Evolutionary conservation across 1,140 invertebrate genomes (phyloP), one percentile per base, ranked within the genome.

Genomic region (Zaprionus taronus): DNA sequence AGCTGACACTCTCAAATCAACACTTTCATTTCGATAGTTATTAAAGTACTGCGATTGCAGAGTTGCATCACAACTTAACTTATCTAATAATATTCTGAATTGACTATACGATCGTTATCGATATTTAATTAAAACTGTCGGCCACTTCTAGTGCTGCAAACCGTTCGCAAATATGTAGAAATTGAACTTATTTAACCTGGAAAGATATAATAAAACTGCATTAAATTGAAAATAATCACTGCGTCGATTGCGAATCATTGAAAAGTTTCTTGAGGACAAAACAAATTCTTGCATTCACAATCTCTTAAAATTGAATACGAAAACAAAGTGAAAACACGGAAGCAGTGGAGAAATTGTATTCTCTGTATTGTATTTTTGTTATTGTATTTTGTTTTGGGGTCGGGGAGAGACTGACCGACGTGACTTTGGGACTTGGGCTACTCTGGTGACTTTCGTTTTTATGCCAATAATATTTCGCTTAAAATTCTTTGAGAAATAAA

Each of bases 401-500:
- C 67, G 41, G 41, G 41, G 41, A 5, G 11, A 41, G 26, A 38
- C 41, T 44, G 31, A 7, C n/a, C 60, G 56, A 64, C 67, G 68
- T 72, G 61, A 71, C 68, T 76, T 76, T 64, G 26, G 44, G 61
- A 20, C 12, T 31, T 56, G 26, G 61, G 12, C 68, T 65, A 53
- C 55, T 63, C 36, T 61, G 28, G 61, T 72, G 68, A 72, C 73
- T 76, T 76, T 65, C 68, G 55, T 67, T 73, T 73, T 77, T 77
- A 64, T 38, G 68, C 68, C 79, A 65, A 81, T 83, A 84, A 84
- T 69, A 75, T 79, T 89, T 79, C 68, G 69, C 71, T 81, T 84
- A 66, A 84, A 90, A 89, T 79, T 70, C 53, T 60, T 73, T 69
- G 41, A 58, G 22, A 55, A 28, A 57, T 58, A 83, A 65, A 56